Percentiles rank a stretch among this genome's conserved stretches.
Conservation (phyloP, 1,140 invertebrate genomes). For the Oryctes rhinoceros region DNA sequence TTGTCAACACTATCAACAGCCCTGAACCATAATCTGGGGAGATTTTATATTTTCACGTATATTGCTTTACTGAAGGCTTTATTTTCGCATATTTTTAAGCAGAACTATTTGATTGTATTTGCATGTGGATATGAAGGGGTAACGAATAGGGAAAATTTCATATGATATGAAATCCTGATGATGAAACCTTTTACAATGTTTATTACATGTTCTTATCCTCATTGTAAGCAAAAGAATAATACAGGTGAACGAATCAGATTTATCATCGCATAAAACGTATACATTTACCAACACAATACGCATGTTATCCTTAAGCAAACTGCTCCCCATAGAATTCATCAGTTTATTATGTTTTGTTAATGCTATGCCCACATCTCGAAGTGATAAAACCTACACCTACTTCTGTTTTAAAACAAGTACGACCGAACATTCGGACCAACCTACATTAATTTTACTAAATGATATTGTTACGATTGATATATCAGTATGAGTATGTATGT, state of each 20-base stretch:
- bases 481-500: constrained; percentile 6
- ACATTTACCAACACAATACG: not conserved
- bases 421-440: not conserved
- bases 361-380: constrained; percentile 17
- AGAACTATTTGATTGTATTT: too few species aligned
- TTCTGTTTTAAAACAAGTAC: constrained; percentile 34
- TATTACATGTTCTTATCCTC: not conserved
- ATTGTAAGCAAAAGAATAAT: constrained; percentile 11
- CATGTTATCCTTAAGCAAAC: constrained; percentile 26
- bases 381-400: constrained; percentile 34
- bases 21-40: too few species aligned
- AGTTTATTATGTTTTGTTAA: constrained; percentile 30
- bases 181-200: not conserved
- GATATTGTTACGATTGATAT: constrained; percentile 32
- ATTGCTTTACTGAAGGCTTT: too few species aligned
- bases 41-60: too few species aligned
- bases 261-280: not conserved
- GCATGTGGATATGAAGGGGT: too few species aligned
- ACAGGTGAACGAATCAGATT: not conserved
- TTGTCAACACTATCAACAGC: too few species aligned
- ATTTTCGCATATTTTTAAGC: too few species aligned
- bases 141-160: too few species aligned
- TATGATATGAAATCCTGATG: too few species aligned
- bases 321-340: constrained; percentile 28
- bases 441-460: constrained; percentile 31